phyloP scores from a whole-genome alignment of 2,797 vertebrate genomes.

The Cyprinodon diabolis region DNA sequence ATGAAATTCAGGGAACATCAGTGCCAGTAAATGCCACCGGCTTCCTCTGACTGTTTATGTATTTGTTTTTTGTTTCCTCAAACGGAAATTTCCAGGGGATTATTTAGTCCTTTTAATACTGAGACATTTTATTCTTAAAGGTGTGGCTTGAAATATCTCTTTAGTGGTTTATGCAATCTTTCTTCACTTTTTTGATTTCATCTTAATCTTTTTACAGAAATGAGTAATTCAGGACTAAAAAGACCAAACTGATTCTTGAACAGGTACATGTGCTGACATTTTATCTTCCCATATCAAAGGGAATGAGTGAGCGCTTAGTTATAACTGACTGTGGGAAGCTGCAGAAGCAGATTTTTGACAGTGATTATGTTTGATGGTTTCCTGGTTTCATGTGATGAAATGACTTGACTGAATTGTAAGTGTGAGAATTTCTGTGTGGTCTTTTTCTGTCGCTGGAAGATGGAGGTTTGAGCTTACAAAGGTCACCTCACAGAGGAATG shows the following conservation, averaged over 20 bases:
- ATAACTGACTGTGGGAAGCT: background rate
- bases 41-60: background rate
- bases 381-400: conserved; percentile 47
- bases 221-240: background rate
- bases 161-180: background rate
- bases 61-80: conserved; percentile 26
- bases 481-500: background rate
- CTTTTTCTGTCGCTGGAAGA: background rate
- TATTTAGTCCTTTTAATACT: background rate
- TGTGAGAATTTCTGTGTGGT: background rate
- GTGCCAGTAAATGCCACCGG: background rate
- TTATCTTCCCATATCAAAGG: conserved; percentile 1
- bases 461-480: background rate
- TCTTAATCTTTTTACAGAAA: background rate
- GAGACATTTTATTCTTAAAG: background rate
- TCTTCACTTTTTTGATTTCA: background rate
- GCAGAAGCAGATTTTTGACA: conserved; percentile 32
- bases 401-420: conserved; percentile 13
- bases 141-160: background rate
- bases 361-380: conserved; percentile 47
- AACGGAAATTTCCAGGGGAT: conserved; percentile 16
- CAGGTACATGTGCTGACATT: background rate
- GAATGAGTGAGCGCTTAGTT: background rate
- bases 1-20: conserved; percentile 9
- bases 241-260: conserved; percentile 7